Conservation (phyloP, 2,113 vertebrate genomes). For the Verasper variegatus region DNA sequence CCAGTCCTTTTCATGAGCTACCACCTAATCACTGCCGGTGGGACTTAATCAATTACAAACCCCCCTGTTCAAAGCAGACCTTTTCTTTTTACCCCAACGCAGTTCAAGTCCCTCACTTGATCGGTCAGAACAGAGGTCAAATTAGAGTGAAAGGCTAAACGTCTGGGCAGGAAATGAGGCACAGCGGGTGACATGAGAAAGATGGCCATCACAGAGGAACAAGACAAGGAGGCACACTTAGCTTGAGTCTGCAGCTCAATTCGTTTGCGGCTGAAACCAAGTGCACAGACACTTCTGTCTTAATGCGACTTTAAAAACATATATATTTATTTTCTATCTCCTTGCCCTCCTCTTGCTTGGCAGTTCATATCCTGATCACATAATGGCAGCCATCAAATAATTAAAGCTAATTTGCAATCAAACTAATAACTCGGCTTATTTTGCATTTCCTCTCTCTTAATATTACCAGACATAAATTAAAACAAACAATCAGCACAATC, state of each 20-base stretch:
- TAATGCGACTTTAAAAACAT: not conserved
- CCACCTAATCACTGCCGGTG: constrained; percentile 12
- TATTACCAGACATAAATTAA: not conserved
- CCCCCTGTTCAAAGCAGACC: not conserved
- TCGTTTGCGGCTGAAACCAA: not conserved
- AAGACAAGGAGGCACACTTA: not conserved
- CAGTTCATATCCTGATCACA: not conserved
- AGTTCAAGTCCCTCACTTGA: not conserved
- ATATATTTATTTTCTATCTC: not conserved
- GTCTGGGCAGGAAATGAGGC: constrained; percentile 21
- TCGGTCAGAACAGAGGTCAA: not conserved
- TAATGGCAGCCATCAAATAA: not conserved
- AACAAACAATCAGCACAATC: not conserved
- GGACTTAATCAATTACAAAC: constrained; percentile 22
- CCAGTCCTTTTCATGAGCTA: not conserved
- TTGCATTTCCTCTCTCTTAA: not conserved
- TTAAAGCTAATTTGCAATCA: constrained; percentile 1
- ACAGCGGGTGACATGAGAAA: constrained; percentile 14
- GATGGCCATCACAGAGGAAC: constrained; percentile 11
- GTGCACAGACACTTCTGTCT: not conserved
- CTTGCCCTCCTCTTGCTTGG: not conserved
- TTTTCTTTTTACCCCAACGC: not conserved
- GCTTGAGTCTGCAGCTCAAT: not conserved
- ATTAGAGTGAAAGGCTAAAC: constrained; percentile 2
- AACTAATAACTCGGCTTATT: not conserved